These are phyloP conservation scores for Intellagama lesueurii DNA, from an alignment of 2,797 vertebrate genomes.

Conservation along the genomic window DNA sequence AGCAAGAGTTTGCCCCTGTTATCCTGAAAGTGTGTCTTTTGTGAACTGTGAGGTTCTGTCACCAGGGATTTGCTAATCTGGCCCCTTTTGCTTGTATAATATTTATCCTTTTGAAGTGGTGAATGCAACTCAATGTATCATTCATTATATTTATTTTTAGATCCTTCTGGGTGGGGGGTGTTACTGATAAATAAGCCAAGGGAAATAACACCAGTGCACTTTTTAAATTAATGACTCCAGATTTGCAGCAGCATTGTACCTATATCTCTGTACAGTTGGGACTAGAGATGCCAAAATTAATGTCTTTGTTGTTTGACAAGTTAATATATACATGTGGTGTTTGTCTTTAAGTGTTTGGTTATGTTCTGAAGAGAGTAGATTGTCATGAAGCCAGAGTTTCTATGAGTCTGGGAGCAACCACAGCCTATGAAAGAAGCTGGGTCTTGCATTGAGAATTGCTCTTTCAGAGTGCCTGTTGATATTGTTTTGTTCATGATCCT, in stretches of 20 bases:
- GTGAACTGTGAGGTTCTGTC: background rate
- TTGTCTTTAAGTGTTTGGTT: too few relatives aligned
- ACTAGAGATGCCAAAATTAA: background rate
- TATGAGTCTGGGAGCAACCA: background rate
- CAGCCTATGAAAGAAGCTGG: background rate
- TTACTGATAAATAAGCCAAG: constrained; percentile 14
- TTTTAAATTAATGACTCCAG: constrained; percentile 1
- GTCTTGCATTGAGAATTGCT: background rate
- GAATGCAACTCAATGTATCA: constrained; percentile 9
- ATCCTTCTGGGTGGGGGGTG: constrained; percentile 10
- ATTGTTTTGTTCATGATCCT: background rate
- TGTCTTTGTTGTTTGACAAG: background rate
- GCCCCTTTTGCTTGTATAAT: constrained; percentile 11
- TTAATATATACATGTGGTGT: background rate
- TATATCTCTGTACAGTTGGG: background rate
- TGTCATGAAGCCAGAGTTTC: too few relatives aligned
- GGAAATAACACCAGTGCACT: background rate
- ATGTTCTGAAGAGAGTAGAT: too few relatives aligned
- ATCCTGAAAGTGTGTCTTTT: background rate
- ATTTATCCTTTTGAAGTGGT: constrained; percentile 34
- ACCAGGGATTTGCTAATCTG: constrained; percentile 13
- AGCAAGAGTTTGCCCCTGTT: too few relatives aligned
- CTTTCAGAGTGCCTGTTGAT: background rate
- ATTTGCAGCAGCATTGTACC: constrained; percentile 15
- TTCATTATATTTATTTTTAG: constrained; percentile 9